Conservation (phyloP, 2,888 invertebrate species). For the Unio delphinus region DNA sequence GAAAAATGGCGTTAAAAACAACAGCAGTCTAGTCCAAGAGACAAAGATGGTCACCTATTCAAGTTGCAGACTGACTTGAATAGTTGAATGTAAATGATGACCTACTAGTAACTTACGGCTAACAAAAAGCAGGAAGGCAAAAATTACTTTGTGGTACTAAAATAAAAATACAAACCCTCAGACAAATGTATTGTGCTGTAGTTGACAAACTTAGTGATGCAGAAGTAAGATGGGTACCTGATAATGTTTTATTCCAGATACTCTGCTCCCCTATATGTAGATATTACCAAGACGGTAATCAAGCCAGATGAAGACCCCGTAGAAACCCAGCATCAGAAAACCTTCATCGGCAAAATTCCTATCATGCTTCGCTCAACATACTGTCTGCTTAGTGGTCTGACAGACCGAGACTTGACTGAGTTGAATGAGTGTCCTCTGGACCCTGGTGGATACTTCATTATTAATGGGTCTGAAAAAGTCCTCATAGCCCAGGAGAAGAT, state of each 20-base stretch:
- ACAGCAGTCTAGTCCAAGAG: too few relatives aligned
- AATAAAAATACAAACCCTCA: too few relatives aligned
- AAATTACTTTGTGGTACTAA: too few relatives aligned
- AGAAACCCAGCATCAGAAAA: conserved; percentile 81
- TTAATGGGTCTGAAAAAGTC: conserved; percentile 98
- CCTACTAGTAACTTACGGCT: too few relatives aligned
- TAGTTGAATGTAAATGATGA: too few relatives aligned
- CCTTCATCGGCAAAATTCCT: conserved; percentile 91
- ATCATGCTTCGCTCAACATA: conserved; percentile 99
- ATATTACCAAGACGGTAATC: conserved; percentile 96
- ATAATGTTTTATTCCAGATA: conserved; percentile 75
- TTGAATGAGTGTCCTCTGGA: conserved; percentile 99
- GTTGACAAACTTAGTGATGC: too few relatives aligned
- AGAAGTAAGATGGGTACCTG: too few relatives aligned
- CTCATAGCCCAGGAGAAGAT: conserved; percentile 99
- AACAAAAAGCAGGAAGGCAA: too few relatives aligned
- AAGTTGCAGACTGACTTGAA: too few relatives aligned
- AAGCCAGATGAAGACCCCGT: conserved; percentile 89
- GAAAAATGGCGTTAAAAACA: too few relatives aligned
- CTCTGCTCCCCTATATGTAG: conserved; percentile 98
- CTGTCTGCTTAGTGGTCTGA: conserved; percentile 92
- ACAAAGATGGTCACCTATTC: too few relatives aligned
- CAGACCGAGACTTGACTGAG: conserved; percentile 99
- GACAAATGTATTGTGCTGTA: too few relatives aligned
- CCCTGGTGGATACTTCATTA: conserved; percentile 99